Conservation (phyloP, 1,140 invertebrate genomes). For the Sitodiplosis mosellana region DNA sequence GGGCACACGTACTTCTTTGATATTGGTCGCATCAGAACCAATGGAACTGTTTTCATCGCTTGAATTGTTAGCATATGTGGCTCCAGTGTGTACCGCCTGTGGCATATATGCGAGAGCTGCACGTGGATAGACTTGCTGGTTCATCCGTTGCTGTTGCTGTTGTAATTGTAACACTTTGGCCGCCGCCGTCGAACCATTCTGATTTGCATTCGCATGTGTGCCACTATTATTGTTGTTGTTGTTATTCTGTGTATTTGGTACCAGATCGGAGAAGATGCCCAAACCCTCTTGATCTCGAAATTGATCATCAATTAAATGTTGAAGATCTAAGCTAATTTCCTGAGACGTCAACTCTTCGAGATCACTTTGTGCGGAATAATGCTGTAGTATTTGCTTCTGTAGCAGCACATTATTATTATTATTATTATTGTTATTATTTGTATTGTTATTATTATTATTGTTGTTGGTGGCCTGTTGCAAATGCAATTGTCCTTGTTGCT, state of each 20-base stretch:
- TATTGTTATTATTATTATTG: slow-evolving; percentile 25
- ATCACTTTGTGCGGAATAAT: slow-evolving; percentile 47
- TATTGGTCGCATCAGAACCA: slow-evolving; percentile 20
- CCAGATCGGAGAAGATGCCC: slow-evolving; percentile 61
- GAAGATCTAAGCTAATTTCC: slow-evolving; percentile 74
- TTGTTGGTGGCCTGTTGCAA: slow-evolving; percentile 18
- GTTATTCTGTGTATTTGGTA: slow-evolving; percentile 36
- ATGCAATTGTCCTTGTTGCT: slow-evolving; percentile 22
- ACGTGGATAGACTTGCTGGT: slow-evolving; percentile 31
- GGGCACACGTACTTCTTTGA: slow-evolving; percentile 12
- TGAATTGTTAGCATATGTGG: slow-evolving; percentile 38
- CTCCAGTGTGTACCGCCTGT: slow-evolving; percentile 68
- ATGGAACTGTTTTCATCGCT: slow-evolving; percentile 23
- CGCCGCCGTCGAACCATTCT: slow-evolving; percentile 20
- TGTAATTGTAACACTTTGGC: slow-evolving; percentile 24
- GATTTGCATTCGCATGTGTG: slow-evolving; percentile 19
- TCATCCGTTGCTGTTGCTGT: slow-evolving; percentile 18
- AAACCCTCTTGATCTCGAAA: slow-evolving; percentile 51
- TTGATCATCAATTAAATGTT: slow-evolving; percentile 77
- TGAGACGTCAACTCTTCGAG: slow-evolving; percentile 71
- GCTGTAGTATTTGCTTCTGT: slow-evolving; percentile 31
- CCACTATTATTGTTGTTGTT: slow-evolving; percentile 19
- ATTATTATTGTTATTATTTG: slow-evolving; percentile 18
- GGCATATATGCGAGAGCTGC: slow-evolving; percentile 73
- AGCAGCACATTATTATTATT: slow-evolving; percentile 22